Percentiles rank a stretch among this genome's conserved stretches.
These are phyloP conservation scores for Yponomeuta sedellus DNA, from an alignment of 2,888 invertebrate species.

Conservation along the genomic window DNA sequence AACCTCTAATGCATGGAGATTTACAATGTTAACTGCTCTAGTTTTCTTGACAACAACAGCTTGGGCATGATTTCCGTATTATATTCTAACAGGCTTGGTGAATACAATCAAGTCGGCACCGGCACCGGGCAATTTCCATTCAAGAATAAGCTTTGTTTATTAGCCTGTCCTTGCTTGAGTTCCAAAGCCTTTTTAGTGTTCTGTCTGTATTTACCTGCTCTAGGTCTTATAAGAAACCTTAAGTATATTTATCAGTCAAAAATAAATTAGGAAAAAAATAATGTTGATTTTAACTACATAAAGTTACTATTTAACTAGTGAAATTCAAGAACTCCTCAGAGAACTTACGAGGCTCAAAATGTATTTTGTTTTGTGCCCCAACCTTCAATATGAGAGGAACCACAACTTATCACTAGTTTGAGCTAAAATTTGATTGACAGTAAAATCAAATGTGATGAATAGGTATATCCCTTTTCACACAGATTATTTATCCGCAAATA, in stretches of 20 bases:
- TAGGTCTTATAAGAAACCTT: not conserved
- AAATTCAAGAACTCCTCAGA: too few species aligned
- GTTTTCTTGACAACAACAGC: not conserved
- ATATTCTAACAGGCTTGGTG: not conserved
- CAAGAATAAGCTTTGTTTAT: not conserved
- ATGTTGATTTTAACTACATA: too few species aligned
- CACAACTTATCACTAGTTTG: too few species aligned
- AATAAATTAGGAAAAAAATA: too few species aligned
- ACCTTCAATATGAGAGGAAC: conserved; percentile 26
- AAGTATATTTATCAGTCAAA: too few species aligned
- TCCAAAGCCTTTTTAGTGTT: conserved; percentile 31
- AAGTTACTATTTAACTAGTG: too few species aligned
- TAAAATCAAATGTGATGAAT: too few species aligned
- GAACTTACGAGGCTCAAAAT: too few species aligned
- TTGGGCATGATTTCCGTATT: not conserved
- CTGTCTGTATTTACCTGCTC: too few species aligned
- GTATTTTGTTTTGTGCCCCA: too few species aligned
- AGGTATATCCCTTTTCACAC: too few species aligned
- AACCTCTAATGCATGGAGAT: not conserved
- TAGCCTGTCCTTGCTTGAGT: conserved; percentile 30
- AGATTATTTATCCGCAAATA: not conserved
- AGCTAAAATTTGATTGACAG: too few species aligned
- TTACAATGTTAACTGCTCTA: not conserved
- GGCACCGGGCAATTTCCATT: conserved; percentile 6
- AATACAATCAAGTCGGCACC: not conserved